Evolutionary conservation across 2,113 vertebrate species (phyloP).

Genomic region (Anolis carolinensis): DNA sequence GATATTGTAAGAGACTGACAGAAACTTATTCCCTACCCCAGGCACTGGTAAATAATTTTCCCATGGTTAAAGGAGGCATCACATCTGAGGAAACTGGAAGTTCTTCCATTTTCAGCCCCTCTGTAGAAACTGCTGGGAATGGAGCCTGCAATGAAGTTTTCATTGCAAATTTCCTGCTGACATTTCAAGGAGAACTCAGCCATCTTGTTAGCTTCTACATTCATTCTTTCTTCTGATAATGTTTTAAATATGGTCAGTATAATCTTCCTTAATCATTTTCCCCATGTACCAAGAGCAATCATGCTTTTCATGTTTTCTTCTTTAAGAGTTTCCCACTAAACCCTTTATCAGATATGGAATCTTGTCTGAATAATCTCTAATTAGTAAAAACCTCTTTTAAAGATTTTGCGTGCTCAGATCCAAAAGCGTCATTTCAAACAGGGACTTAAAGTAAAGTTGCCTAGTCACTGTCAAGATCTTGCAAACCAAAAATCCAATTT

Average conservation of each 20-base stretch:
- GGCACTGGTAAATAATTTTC: not conserved
- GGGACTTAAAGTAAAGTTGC: not conserved
- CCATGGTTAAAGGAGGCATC: not conserved
- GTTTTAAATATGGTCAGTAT: not conserved
- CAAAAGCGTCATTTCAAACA: not conserved
- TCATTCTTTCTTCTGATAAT: not conserved
- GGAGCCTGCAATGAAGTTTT: not conserved
- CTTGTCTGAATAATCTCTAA: not conserved
- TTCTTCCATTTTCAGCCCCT: too few relatives aligned
- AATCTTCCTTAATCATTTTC: not conserved
- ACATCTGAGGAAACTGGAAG: not conserved
- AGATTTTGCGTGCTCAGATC: not conserved
- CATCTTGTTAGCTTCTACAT: not conserved
- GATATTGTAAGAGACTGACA: too few relatives aligned
- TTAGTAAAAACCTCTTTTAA: not conserved
- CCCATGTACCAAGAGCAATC: not conserved
- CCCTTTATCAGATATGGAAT: not conserved
- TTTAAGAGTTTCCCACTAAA: not conserved
- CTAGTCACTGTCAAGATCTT: not conserved
- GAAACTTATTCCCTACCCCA: not conserved
- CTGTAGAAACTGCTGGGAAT: not conserved
- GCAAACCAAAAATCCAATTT: too few relatives aligned
- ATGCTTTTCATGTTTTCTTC: not conserved
- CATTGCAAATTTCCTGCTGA: not conserved
- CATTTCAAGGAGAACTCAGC: not conserved